phyloP scores from a whole-genome alignment of 92 coral and sea anemone genomes.

The Paramuricea clavata region DNA sequence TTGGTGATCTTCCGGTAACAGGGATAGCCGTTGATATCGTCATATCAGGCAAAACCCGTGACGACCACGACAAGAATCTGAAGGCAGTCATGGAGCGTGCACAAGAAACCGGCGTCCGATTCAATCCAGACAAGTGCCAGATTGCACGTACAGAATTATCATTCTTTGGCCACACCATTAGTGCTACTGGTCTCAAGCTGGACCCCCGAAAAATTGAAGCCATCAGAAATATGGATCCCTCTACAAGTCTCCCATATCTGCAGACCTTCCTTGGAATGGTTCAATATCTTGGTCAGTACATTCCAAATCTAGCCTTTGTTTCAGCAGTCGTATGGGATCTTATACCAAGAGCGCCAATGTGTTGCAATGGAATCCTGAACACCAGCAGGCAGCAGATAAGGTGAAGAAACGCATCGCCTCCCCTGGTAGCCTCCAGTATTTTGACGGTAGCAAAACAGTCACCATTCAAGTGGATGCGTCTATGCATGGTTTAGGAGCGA shows the following conservation, averaged over 20 bases:
- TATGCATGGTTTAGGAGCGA: too few species aligned
- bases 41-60: conserved; percentile 16
- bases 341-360: conserved; percentile 8
- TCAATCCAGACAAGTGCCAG: too few species aligned
- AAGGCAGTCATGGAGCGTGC: conserved; percentile 74
- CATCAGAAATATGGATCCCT: too few species aligned
- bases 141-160: too few species aligned
- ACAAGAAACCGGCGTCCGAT: conserved; percentile 70
- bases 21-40: conserved; percentile 75
- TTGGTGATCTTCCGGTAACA: conserved; percentile 72
- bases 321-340: conserved; percentile 51
- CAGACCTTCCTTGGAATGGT: conserved; percentile 80
- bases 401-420: not conserved
- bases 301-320: conserved; percentile 72
- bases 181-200: conserved; percentile 68
- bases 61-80: conserved; percentile 69
- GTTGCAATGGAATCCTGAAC: conserved; percentile 37
- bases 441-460: too few species aligned
- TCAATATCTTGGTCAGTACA: conserved; percentile 72
- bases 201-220: conserved; percentile 73
- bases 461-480: too few species aligned
- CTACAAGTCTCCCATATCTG: conserved; percentile 66
- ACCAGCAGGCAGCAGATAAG: conserved; percentile 18
- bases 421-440: too few species aligned
- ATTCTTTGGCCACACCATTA: conserved; percentile 75